Base-by-base conservation (phyloP, 2,888 invertebrate species). In the Scelioninae gen. 2 region DNA sequence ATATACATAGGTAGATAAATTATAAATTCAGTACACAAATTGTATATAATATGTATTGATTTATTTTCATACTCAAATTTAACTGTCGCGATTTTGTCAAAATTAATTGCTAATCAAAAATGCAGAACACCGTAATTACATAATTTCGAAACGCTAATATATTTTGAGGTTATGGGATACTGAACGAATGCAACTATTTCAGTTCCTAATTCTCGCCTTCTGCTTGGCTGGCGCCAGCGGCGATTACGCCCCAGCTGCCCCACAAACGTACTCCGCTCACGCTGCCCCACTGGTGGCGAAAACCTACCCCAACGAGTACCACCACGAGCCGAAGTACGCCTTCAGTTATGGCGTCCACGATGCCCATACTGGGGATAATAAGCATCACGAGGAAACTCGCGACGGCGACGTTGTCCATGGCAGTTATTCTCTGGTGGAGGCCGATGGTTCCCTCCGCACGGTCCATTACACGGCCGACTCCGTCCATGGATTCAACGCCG, bases 381-480 rank as follows among this genome's bases (percentile, higher is more conserved):
- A 80, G 55, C 77, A 65, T 55, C 80, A 80, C 33, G 77, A 80
- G 15, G 80, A 80, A 64, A 78, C 69, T 53, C 78, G 79, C 25
- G 72, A 79, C 43, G 80, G 80, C 10, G 79, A 79, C 41, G 68
- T 78, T 43, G 79, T 80, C 4, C 72, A 79, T 6, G 11, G 82
- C 6, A 81, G 81, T 43, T 82, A 82, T 75, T 77, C 77, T n/a
- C 74, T 82, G 15, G 73, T 82, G 46, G 82, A 82, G 19, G 67
- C 81, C 10, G 82, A 82, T 39, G 82, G 81, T 15, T 78, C 74
- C 25, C 74, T 80, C 1, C 73, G 82, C 15, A 79, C 78, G 45
- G 82, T 82, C 52, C 78, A 79, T 35, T 80, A 80, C 76, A 79
- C 79, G 39, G 80, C 80, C 48, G 81, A 80, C 46, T 28, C 73